Base-by-base conservation (phyloP, 2,888 invertebrate species). In the Colostygia pectinataria region DNA sequence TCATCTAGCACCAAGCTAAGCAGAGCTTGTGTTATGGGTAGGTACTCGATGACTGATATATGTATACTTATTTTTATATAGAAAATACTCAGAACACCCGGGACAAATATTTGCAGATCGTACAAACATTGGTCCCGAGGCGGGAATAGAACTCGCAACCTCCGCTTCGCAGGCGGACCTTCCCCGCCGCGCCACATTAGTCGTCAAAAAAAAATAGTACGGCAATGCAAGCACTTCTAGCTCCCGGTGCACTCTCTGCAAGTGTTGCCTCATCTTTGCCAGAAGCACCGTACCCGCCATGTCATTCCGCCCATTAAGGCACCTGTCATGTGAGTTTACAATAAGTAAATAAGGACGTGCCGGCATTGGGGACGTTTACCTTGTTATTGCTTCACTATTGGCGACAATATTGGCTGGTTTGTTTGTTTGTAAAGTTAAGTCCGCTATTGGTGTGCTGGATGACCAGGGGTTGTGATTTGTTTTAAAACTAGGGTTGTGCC, bases 281-380 rank as follows among this genome's bases (percentile, higher is more conserved):
- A 63, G 65, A 66, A 58, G 55, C 55, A 80, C 70, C 87, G 78
- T 84, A 65, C 87, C 87, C 83, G 88, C 81, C 89, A 83, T 83
- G 90, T 90, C 84, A 90, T 86, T 83, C 74, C 75, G 73, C 81
- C 85, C 72, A 91, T 91, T 91, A 90, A 78, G 87, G 81, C 75
- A 84, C 83, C 90, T 90, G 90, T 90, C 90, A 90, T 87, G 85
- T 81, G 84, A 87, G 89, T 88, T 88, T 87, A 88, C 89, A 88
- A 86, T 87, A 88, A 88, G 89, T 89, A 90, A 90, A 90, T 88
- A 90, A 80, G 82, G 77, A 77, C 77, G 76, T 71, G 80, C 71
- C 64, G 53, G 71, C 69, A 61, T 70, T 68, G 62, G 76, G 75
- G 68, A 72, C 75, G 71, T 68, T 80, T 77, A 80, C 79, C 83